phyloP scores from a whole-genome alignment of 2,888 invertebrate genomes.

The Muscina levida region DNA sequence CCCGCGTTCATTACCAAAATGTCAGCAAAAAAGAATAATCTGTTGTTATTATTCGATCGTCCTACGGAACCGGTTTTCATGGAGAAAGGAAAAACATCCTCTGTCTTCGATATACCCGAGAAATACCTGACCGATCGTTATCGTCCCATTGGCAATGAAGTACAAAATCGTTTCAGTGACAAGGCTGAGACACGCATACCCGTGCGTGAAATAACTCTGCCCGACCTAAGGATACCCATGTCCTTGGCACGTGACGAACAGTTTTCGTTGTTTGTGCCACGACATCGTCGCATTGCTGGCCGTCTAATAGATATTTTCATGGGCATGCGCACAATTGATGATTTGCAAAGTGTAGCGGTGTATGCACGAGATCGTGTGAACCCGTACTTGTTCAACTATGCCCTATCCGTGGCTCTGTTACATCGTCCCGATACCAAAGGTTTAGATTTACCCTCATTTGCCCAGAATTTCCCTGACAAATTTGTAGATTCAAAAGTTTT shows the following conservation, averaged over 20 bases:
- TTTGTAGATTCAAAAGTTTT: constrained; percentile 84
- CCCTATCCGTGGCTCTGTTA: constrained; percentile 87
- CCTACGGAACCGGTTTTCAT: constrained; percentile 89
- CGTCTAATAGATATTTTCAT: constrained; percentile 86
- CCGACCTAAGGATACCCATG: constrained; percentile 83
- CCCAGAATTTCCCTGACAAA: constrained; percentile 84
- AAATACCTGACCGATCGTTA: constrained; percentile 83
- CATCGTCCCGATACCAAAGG: constrained; percentile 85
- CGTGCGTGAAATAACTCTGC: constrained; percentile 83
- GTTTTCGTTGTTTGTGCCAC: constrained; percentile 87
- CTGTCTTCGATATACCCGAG: constrained; percentile 84
- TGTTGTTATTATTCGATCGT: constrained; percentile 84
- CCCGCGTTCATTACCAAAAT: not conserved
- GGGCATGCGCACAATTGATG: constrained; percentile 86
- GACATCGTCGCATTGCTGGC: constrained; percentile 84
- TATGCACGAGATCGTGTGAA: constrained; percentile 88
- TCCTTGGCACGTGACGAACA: constrained; percentile 83
- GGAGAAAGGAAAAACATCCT: constrained; percentile 84
- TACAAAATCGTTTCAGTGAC: constrained; percentile 83
- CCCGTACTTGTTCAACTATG: constrained; percentile 89
- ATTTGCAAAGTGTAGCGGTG: constrained; percentile 85
- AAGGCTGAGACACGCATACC: constrained; percentile 81
- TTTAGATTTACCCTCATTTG: constrained; percentile 83
- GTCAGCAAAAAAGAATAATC: not conserved
- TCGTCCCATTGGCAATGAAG: constrained; percentile 80